Percentiles rank a stretch among this genome's conserved stretches.
These are phyloP conservation scores for Danio jaintianensis DNA, from an alignment of 2,797 vertebrate species.

Conservation along the genomic window DNA sequence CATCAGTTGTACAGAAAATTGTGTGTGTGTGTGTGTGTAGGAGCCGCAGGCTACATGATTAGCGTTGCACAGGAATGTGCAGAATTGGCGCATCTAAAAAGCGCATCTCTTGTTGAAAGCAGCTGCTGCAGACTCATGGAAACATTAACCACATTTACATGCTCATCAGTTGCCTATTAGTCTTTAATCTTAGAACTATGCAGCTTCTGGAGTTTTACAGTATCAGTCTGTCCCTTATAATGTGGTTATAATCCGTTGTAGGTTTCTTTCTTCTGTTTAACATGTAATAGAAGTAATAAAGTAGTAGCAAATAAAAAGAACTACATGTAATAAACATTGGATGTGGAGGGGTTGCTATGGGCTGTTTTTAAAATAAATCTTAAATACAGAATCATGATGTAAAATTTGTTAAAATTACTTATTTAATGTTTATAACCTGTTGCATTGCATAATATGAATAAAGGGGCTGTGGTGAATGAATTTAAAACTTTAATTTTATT, in stretches of 20 bases:
- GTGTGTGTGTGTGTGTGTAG: neutral
- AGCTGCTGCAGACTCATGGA: slow-evolving; percentile 26
- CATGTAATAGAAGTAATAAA: too few relatives aligned
- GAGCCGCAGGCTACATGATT: neutral
- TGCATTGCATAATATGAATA: neutral
- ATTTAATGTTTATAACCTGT: neutral
- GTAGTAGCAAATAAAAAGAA: too few relatives aligned
- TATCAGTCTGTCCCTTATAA: neutral
- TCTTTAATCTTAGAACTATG: neutral
- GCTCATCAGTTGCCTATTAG: neutral
- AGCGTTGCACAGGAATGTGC: slow-evolving; percentile 40
- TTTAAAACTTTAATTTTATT: neutral
- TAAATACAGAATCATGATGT: neutral
- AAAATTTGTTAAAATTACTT: neutral
- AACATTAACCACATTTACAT: neutral
- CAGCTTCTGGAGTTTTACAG: neutral
- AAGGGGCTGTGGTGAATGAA: neutral
- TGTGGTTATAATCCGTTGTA: too few relatives aligned
- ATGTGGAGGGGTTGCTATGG: too few relatives aligned
- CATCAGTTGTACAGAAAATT: neutral
- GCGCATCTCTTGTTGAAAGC: neutral
- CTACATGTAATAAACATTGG: too few relatives aligned
- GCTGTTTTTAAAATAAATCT: too few relatives aligned
- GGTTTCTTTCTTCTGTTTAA: too few relatives aligned
- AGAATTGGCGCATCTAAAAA: slow-evolving; percentile 26